Conservation (phyloP, 2,888 invertebrate genomes). For the Drosophila putrida region DNA sequence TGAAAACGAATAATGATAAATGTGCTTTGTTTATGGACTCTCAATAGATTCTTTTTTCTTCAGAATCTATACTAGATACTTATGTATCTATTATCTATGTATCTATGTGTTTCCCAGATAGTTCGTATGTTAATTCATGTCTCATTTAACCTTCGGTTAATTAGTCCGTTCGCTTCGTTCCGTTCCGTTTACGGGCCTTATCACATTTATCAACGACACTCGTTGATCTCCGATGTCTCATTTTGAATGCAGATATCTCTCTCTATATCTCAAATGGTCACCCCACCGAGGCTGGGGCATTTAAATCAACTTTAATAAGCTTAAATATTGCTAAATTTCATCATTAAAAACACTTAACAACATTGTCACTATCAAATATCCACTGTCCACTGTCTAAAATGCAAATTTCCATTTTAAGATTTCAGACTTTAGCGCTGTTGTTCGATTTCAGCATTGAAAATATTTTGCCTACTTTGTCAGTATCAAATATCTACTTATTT, state of each 20-base stretch:
- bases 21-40: constrained; percentile 19
- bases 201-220: constrained; percentile 65
- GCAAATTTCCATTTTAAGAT: constrained; percentile 20
- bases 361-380: constrained; percentile 28
- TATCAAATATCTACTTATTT: constrained; percentile 15
- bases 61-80: not conserved
- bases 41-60: not conserved
- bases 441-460: constrained; percentile 9
- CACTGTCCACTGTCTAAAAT: not conserved
- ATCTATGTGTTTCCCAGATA: constrained; percentile 31
- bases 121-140: constrained; percentile 61
- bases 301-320: constrained; percentile 38
- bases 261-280: not conserved
- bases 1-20: constrained; percentile 29
- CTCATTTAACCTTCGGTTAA: constrained; percentile 68
- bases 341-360: constrained; percentile 39
- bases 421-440: constrained; percentile 5
- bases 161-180: constrained; percentile 57
- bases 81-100: not conserved
- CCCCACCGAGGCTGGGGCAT: constrained; percentile 18
- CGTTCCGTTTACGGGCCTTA: constrained; percentile 49
- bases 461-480: constrained; percentile 13
- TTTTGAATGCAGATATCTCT: constrained; percentile 44
- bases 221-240: constrained; percentile 31
- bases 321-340: constrained; percentile 25